Evolutionary conservation across 2,797 vertebrate species (phyloP).

Genomic region (Tenualosa thibaudeaui): DNA sequence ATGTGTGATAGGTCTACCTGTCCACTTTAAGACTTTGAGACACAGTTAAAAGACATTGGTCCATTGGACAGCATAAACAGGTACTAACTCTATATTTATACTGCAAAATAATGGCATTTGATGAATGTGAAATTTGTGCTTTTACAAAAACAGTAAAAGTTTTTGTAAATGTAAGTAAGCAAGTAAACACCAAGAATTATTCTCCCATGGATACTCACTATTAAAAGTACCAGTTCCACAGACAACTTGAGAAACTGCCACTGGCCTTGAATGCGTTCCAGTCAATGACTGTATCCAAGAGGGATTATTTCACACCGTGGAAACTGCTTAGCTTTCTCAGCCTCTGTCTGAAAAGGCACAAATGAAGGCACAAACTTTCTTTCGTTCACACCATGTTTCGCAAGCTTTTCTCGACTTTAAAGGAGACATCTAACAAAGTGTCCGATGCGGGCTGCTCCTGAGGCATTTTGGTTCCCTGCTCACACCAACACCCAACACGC

Average conservation of each 20-base stretch:
- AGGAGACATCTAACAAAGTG: neutral
- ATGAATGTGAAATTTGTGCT: neutral
- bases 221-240: neutral
- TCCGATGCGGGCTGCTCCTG: neutral
- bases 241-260: neutral
- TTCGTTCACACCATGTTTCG: neutral
- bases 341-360: neutral
- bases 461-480: neutral
- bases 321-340: neutral
- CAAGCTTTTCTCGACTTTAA: neutral
- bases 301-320: neutral
- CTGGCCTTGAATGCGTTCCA: neutral
- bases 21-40: neutral
- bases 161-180: too few species aligned
- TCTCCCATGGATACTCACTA: neutral
- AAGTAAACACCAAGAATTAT: neutral
- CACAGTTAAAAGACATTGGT: neutral
- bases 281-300: neutral
- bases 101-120: neutral
- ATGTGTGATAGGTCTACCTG: neutral
- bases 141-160: too few species aligned
- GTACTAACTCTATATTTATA: too few species aligned
- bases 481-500: neutral
- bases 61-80: neutral
- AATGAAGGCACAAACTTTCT: neutral